Evolutionary conservation across 2,888 invertebrate species (phyloP), one percentile per base, ranked within the genome.

Genomic region (Diarsia mendica): DNA sequence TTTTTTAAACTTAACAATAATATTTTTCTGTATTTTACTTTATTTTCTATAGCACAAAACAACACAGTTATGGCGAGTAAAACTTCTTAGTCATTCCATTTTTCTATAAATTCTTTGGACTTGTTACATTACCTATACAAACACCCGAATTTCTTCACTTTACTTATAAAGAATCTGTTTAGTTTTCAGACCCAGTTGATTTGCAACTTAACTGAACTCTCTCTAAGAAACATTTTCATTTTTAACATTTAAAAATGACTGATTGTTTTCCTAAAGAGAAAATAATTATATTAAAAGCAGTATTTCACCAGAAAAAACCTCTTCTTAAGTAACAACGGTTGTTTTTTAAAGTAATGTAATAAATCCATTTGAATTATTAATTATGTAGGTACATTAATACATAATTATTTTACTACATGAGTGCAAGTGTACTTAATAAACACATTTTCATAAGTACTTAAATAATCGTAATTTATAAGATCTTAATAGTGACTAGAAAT

Each of bases 401-500:
- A 67, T 80, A 44, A 63, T 63, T 63, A 80, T 82, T 83, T 79
- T 84, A 83, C 61, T 75, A 75, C 28, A 72, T 72, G 86, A 88
- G 83, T 87, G 88, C 89, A 90, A 90, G 77, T 91, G 92, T 92
- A 92, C 92, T 91, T 92, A 91, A 90, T 87, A 89, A 86, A 88
- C 90, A 90, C 90, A 88, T 87, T 83, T 84, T 89, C 84, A 83
- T 90, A 89, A 87, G 91, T 93, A 94, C 92, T 93, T 94, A 93
- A 93, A 88, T 89, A 92, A 86, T 86, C 91, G 82, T 93, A 92
- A 92, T 90, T 91, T 93, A 91, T 94, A 93, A 93, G 92, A 92
- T 93, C 89, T 92, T 89, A 90, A 87, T 91, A 91, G 91, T 92
- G 93, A 94, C 92, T 94, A 95, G 93, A 90, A 91, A 85, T 83